Percentiles rank a stretch among this genome's conserved stretches.
Evolutionary conservation across 2,113 vertebrate species (phyloP).

Genomic region (Vulpes lagopus): DNA sequence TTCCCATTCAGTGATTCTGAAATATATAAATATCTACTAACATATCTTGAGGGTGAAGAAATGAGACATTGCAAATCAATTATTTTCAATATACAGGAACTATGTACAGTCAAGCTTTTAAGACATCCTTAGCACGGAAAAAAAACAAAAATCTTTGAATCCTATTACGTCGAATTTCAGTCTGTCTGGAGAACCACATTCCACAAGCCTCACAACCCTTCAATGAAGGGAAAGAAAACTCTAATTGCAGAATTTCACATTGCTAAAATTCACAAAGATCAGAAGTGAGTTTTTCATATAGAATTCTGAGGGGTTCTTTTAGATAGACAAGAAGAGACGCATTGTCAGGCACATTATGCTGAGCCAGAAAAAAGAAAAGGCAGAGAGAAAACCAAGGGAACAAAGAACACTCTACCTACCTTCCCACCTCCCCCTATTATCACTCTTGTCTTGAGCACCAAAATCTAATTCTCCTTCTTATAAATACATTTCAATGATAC

Average conservation of each 20-base stretch:
- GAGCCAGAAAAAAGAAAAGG: background rate
- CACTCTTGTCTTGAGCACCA: background rate
- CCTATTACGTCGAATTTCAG: background rate
- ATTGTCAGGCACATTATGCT: background rate
- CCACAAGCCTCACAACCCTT: background rate
- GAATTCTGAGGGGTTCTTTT: background rate
- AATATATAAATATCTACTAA: background rate
- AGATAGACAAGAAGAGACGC: background rate
- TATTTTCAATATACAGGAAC: constrained; percentile 6
- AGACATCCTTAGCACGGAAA: background rate
- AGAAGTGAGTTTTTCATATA: background rate
- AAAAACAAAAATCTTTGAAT: background rate
- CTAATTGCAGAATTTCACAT: background rate
- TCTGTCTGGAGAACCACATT: background rate
- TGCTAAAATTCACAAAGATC: background rate
- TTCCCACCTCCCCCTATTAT: background rate
- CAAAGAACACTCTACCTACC: background rate
- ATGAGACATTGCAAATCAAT: background rate
- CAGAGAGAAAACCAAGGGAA: background rate
- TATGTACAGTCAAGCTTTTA: background rate
- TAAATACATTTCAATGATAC: background rate
- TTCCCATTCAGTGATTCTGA: background rate
- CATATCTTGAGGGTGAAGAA: background rate
- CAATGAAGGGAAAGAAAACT: background rate
- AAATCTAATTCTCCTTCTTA: background rate